Evolutionary conservation across 1,140 invertebrate genomes (phyloP), one percentile per base, ranked within the genome.

Genomic region (Dinoponera quadriceps): DNA sequence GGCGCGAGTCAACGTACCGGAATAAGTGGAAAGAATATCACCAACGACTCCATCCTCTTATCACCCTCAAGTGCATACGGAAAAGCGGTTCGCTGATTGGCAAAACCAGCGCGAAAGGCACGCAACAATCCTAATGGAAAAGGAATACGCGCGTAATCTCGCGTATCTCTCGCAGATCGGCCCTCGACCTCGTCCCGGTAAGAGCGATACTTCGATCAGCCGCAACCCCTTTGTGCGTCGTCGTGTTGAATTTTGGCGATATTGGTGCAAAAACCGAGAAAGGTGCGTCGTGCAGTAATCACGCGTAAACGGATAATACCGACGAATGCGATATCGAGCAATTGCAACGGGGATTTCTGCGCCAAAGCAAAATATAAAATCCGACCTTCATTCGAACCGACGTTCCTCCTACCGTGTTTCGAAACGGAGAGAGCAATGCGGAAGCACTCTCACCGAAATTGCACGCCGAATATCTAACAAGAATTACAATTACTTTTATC

Each of bases 191-290:
- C 3, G 51, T 22, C 1, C 48, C 16, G 38, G 18, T 20, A 62
- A 73, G 33, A 3, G 29, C 25, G 59, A 66, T 27, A 18, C n/a
- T 81, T 54, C 44, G 51, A 16, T 27, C 20, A 69, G 33, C 60
- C 49, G 29, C 54, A 5, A 69, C 63, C 69, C 5, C 14, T 75
- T 85, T 87, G 82, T 75, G 62, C 78, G 48, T 59, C 78, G 48
- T 59, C 38, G 75, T 68, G 75, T 82, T 82, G 27, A 88, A 84
- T 85, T 44, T 65, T 88, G 85, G 59, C 27, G 49, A 71, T 77
- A 63, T 66, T 5, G 14, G 9, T 1, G 55, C 20, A 16, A 78
- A 65, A 78, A 2, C 14, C n/a, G n/a, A n/a, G n/a, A 57, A 33
- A 16, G 11, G 38, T 25, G 49, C 2, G 16, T 29, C 3, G 68